These are phyloP conservation scores for Notodromas monacha DNA, from an alignment of 2,888 invertebrate genomes.

Conservation along the genomic window DNA sequence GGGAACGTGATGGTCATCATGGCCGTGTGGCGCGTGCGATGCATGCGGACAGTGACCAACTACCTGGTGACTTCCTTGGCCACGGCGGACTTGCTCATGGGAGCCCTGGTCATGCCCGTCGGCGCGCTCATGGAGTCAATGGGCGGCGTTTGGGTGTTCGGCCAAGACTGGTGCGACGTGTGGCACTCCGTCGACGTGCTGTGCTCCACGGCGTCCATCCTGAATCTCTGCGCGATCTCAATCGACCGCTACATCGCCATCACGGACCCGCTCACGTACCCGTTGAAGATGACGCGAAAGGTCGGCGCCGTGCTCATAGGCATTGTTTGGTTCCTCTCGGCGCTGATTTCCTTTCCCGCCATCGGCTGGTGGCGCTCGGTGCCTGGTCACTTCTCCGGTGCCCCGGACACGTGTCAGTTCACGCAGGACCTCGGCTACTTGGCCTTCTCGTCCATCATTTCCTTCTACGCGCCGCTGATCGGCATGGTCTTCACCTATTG, in stretches of 20 bases:
- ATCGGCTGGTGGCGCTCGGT: constrained; percentile 81
- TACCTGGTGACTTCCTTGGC: constrained; percentile 89
- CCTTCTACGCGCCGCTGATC: constrained; percentile 78
- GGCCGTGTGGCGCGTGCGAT: constrained; percentile 66
- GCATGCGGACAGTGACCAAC: constrained; percentile 82
- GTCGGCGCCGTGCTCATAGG: constrained; percentile 59
- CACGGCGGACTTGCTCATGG: constrained; percentile 80
- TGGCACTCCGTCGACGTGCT: constrained; percentile 90
- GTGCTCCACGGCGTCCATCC: constrained; percentile 83
- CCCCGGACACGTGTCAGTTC: constrained; percentile 55
- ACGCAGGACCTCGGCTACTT: constrained; percentile 85
- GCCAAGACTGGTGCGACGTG: constrained; percentile 79
- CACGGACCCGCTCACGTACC: constrained; percentile 88
- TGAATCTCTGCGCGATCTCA: constrained; percentile 86
- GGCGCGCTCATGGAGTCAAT: constrained; percentile 61
- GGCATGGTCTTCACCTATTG: constrained; percentile 97
- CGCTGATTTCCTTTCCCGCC: constrained; percentile 88
- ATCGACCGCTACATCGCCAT: constrained; percentile 94
- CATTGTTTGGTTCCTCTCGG: constrained; percentile 82
- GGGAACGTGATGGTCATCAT: constrained; percentile 78
- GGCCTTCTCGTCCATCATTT: constrained; percentile 84
- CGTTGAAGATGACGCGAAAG: constrained; percentile 62
- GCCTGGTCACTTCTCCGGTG: constrained; percentile 9
- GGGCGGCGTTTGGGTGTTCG: constrained; percentile 72
- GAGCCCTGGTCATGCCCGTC: constrained; percentile 90